Percentiles rank a stretch among this genome's conserved stretches.
Evolutionary conservation across 2,797 vertebrate species (phyloP).

Genomic region (Danio kyathit): DNA sequence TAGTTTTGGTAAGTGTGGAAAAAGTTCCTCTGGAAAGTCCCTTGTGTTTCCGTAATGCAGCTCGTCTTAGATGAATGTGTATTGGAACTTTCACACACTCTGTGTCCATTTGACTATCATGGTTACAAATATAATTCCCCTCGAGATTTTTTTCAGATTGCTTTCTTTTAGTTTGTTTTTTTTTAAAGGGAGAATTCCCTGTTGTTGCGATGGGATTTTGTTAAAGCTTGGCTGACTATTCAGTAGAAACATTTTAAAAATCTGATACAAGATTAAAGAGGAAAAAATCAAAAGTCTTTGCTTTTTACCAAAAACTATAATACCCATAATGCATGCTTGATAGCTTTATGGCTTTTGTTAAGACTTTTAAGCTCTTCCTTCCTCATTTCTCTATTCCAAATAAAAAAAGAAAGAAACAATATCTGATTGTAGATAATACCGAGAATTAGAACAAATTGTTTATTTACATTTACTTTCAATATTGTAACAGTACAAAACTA

Average conservation of each 20-base stretch:
- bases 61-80: not conserved
- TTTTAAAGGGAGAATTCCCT: not conserved
- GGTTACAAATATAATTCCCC: not conserved
- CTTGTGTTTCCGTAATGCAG: not conserved
- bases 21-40: too few species aligned
- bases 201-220: not conserved
- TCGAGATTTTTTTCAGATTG: not conserved
- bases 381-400: too few species aligned
- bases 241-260: not conserved
- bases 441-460: too few species aligned
- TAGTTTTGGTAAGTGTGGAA: too few species aligned
- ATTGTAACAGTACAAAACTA: too few species aligned
- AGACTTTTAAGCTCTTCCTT: too few species aligned
- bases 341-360: too few species aligned
- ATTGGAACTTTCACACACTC: conserved; percentile 9
- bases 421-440: too few species aligned
- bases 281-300: not conserved
- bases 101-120: conserved; percentile 10
- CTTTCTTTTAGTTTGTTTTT: not conserved
- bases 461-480: too few species aligned
- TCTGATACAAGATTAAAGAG: not conserved
- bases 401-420: too few species aligned
- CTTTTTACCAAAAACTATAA: not conserved
- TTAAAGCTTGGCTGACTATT: not conserved
- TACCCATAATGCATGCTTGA: not conserved